Evolutionary conservation across 2,797 vertebrate genomes (phyloP).

Genomic region (Hyperoplus immaculatus): DNA sequence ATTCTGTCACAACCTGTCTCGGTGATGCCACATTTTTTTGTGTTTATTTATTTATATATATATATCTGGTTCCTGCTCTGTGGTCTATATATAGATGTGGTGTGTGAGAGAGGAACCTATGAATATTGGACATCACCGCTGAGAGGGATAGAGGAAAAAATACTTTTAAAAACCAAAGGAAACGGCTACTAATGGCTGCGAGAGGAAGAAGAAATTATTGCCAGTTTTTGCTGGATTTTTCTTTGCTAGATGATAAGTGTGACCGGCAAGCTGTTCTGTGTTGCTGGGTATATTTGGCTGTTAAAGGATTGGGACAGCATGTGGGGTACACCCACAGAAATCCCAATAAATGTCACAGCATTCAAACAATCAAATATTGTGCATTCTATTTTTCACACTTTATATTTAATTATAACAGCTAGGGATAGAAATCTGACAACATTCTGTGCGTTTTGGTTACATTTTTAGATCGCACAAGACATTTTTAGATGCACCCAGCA

Average conservation of each 20-base stretch:
- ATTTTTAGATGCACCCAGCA: constrained; percentile 1
- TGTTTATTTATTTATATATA: constrained; percentile 33
- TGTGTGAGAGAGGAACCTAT: constrained; percentile 45
- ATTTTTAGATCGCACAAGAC: neutral
- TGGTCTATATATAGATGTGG: constrained; percentile 69
- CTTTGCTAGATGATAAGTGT: constrained; percentile 24
- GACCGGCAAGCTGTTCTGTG: constrained; percentile 21
- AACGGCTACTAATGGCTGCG: constrained; percentile 32
- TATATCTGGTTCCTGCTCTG: constrained; percentile 55
- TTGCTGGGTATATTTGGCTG: constrained; percentile 9
- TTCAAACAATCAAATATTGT: constrained; percentile 27
- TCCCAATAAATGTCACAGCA: constrained; percentile 70
- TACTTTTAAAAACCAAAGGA: constrained; percentile 35
- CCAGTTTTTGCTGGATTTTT: constrained; percentile 28
- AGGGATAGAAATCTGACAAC: neutral
- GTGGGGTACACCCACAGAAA: constrained; percentile 6
- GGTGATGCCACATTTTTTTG: constrained; percentile 39
- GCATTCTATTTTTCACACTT: neutral
- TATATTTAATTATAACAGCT: neutral
- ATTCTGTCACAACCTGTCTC: constrained; percentile 38
- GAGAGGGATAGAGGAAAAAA: constrained; percentile 52
- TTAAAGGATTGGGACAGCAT: constrained; percentile 20
- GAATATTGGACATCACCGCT: constrained; percentile 65
- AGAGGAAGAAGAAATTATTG: constrained; percentile 36
- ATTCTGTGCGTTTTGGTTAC: neutral